These are phyloP conservation scores for Zaprionus vittiger DNA, from an alignment of 1,140 invertebrate genomes.

Conservation along the genomic window DNA sequence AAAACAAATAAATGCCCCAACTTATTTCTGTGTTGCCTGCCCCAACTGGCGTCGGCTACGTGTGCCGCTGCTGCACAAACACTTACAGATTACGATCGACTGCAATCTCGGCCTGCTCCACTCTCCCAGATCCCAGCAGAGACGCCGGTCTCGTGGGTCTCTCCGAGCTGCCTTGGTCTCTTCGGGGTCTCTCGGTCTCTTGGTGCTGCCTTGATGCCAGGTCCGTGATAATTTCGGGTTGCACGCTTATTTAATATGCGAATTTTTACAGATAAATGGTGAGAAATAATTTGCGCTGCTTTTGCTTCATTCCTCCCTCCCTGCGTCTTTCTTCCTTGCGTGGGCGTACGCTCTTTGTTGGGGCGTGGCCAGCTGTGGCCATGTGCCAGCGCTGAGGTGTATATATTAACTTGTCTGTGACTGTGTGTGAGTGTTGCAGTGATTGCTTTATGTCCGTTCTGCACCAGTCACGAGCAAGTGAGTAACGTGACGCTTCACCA, in stretches of 20 bases:
- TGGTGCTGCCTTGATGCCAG: constrained; percentile 64
- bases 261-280: constrained; percentile 83
- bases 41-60: constrained; percentile 35
- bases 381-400: constrained; percentile 10
- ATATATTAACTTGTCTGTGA: background rate
- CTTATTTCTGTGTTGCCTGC: background rate
- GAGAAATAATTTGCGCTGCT: constrained; percentile 82
- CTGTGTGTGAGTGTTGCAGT: constrained; percentile 40
- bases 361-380: constrained; percentile 46
- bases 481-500: constrained; percentile 1
- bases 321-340: constrained; percentile 38
- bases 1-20: constrained; percentile 75
- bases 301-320: constrained; percentile 47
- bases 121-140: background rate
- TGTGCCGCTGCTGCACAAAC: constrained; percentile 62
- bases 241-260: constrained; percentile 83
- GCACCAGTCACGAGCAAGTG: constrained; percentile 3
- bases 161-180: background rate
- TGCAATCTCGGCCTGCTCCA: constrained; percentile 39
- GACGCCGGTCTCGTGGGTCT: constrained; percentile 5
- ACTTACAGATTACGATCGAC: constrained; percentile 82
- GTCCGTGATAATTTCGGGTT: constrained; percentile 81
- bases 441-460: constrained; percentile 72
- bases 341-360: constrained; percentile 64
- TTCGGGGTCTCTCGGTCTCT: background rate